A percentile compares a stretch with the other conserved stretches of the same genome.
Evolutionary conservation across 2,797 vertebrate species (phyloP).

Genomic region (Periophthalmus magnuspinnatus): DNA sequence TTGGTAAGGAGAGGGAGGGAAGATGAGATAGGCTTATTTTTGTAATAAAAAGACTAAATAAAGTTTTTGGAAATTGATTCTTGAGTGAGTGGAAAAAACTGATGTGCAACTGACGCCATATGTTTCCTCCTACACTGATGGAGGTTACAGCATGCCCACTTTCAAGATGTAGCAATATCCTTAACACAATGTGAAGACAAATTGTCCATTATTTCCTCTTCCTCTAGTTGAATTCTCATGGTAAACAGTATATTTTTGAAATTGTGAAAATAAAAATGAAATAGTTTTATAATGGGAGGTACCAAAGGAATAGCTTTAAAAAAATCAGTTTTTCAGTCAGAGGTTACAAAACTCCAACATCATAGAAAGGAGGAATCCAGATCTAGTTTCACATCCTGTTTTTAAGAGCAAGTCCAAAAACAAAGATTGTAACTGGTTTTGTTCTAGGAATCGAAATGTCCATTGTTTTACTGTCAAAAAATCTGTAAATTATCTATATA

Average conservation of each 20-base stretch:
- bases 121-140: conserved; percentile 58
- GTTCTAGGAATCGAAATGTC: background rate
- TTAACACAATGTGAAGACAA: conserved; percentile 31
- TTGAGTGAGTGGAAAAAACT: conserved; percentile 7
- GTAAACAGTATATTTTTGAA: background rate
- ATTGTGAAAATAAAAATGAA: background rate
- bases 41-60: conserved; percentile 7
- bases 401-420: conserved; percentile 8
- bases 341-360: conserved; percentile 35
- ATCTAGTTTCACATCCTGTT: conserved; percentile 66
- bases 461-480: background rate
- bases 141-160: conserved; percentile 55
- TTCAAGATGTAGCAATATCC: conserved; percentile 72
- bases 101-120: conserved; percentile 31
- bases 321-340: conserved; percentile 16
- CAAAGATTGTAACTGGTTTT: background rate
- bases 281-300: background rate
- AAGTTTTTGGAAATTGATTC: conserved; percentile 2
- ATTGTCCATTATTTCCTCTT: conserved; percentile 45
- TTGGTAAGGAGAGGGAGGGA: conserved; percentile 19
- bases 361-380: conserved; percentile 37
- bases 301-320: background rate
- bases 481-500: background rate
- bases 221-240: conserved; percentile 35
- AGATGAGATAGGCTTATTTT: conserved; percentile 40